Base-by-base conservation (phyloP, 1,140 invertebrate species). In the Monomorium pharaonis region DNA sequence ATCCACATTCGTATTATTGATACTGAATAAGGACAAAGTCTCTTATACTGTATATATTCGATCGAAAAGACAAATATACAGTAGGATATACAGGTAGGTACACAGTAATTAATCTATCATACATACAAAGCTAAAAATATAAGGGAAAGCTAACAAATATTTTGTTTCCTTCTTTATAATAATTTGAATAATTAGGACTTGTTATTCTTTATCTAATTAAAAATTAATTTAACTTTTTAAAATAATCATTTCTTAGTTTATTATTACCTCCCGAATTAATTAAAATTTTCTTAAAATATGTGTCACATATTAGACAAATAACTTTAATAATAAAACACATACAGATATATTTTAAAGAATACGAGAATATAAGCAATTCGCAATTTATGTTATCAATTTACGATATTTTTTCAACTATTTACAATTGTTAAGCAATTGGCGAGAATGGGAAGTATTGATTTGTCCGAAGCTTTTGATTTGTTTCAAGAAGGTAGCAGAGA, bases 141-240 rank as follows among this genome's bases (percentile, higher is more conserved):
- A 58, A 75, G 27, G 42, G n/a, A n/a, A n/a, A 49, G 6, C 49
- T 30, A 63, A 65, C 14, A 37, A 47, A 27, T 14, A 63, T 44
- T 44, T 60, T 21, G 30, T 24, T 54, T 49, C 47, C 16, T 24
- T n/a, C 30, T 47, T 1, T 16, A 16, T 6, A 49, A 12, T 37
- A 2, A 63, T 65, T 3, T 49, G 51, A 63, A 21, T 42, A 60
- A 27, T 27, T 58, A 60, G 3, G 18, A 30, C 14, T 30, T 12
- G 16, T 63, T 44, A n/a, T 12, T 44, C 33, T 49, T 16, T 24
- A 5, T 54, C 14, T 10, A 51, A 7, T 54, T 42, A 3, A 44
- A 5, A 69, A 27, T 67, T 42, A 42, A 81, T 69, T 81, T 27
- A 42, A n/a, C n/a, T n/a, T n/a, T n/a, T n/a, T n/a, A n/a, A n/a